Evolutionary conservation across 2,113 vertebrate genomes (phyloP), one percentile per base, ranked within the genome.

Genomic region (Trematomus loennbergii): DNA sequence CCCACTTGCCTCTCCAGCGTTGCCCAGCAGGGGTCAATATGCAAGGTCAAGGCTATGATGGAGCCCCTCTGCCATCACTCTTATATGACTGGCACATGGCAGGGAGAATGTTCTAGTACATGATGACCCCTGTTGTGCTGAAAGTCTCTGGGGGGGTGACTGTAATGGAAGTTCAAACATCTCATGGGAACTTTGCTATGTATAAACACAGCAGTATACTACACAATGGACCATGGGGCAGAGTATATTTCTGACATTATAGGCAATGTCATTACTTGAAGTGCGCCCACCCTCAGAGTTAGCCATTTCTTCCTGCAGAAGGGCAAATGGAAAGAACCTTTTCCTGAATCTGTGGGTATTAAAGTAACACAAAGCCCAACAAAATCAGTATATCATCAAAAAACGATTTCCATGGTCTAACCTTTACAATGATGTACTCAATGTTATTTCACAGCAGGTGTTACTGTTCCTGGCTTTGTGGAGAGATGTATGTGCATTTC

Each of bases 111-210:
- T 78, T 85, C 29, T 15, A 13, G 67, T 12, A 33, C 71, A 71
- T 4, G 25, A 55, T 17, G 69, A 82, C 79, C 79, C 68, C 33
- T 65, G 75, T 60, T 20, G 18, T 22, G 49, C 71, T 60, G 57
- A 36, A 46, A 7, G 58, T 67, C 74, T 75, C 66, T 18, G 43
- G 18, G 60, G 75, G 59, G 40, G 1, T 20, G 12, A 13, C 67
- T n/a, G 46, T 85, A 85, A 79, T 79, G 89, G 33, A 81, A 55
- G 73, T 22, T 78, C 81, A 70, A 52, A 61, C 43, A 0, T 79
- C 82, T 86, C 83, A 0, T 0, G 68, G 53, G 86, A 83, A 58
- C 72, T 9, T n/a, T 16, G 62, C 81, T 67, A 70, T 49, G 18
- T 73, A 77, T 58, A 63, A 72, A 68, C 63, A 57, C 36, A 67